These are phyloP conservation scores for Platichthys stellatus DNA, from an alignment of 2,113 vertebrate genomes.

Conservation along the genomic window DNA sequence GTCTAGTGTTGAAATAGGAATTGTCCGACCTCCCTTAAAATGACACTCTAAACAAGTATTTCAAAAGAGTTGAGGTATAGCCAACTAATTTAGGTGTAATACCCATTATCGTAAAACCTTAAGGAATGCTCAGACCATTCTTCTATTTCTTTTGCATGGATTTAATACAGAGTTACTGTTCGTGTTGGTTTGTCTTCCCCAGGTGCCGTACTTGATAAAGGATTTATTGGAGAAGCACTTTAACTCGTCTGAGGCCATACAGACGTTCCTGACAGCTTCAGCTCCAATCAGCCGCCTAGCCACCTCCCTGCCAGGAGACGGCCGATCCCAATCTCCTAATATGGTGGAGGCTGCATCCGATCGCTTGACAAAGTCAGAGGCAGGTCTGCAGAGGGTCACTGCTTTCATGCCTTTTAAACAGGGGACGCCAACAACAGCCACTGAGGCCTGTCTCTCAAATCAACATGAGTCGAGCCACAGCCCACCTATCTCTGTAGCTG, in stretches of 20 bases:
- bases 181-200: slow-evolving; percentile 28
- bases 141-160: neutral
- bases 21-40: neutral
- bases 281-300: slow-evolving; percentile 13
- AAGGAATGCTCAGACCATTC: neutral
- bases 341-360: slow-evolving; percentile 48
- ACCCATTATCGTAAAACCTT: too few species aligned
- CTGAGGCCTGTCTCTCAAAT: slow-evolving; percentile 15
- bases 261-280: slow-evolving; percentile 45
- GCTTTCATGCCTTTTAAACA: slow-evolving; percentile 76
- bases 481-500: slow-evolving; percentile 59
- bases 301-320: slow-evolving; percentile 30
- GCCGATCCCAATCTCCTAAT: slow-evolving; percentile 36
- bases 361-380: slow-evolving; percentile 62
- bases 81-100: too few species aligned
- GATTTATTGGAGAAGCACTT: slow-evolving; percentile 76
- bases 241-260: slow-evolving; percentile 55
- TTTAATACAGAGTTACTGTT: neutral
- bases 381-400: slow-evolving; percentile 60
- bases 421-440: slow-evolving; percentile 32
- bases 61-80: neutral
- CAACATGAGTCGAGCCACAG: slow-evolving; percentile 27
- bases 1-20: neutral
- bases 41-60: neutral
- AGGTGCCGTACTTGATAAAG: slow-evolving; percentile 78